A percentile compares a stretch with the other conserved stretches of the same genome.
Conservation (phyloP, 2,888 invertebrate species). For the Patella ulyssiponensis region DNA sequence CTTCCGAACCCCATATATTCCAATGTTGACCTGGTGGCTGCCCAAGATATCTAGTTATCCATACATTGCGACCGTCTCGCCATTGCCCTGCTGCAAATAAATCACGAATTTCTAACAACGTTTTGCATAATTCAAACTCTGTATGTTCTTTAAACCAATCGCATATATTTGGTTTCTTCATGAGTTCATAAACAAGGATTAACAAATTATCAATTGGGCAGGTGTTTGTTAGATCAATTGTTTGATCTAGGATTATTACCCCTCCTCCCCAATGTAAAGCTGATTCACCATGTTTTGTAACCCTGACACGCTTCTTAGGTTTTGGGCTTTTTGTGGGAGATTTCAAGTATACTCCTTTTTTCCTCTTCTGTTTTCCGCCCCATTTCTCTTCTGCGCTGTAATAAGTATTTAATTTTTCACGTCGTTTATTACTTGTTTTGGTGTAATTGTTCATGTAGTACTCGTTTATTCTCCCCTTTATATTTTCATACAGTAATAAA, state of each 20-base stretch:
- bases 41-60: neutral
- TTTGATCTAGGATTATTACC: neutral
- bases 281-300: constrained; percentile 1
- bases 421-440: no score
- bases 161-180: neutral
- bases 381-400: neutral
- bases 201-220: neutral
- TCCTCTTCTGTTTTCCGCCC: neutral
- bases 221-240: neutral
- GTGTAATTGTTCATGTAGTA: no score
- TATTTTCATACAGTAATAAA: neutral
- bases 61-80: neutral
- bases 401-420: no score
- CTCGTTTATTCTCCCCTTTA: neutral
- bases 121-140: neutral
- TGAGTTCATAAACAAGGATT: neutral
- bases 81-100: neutral
- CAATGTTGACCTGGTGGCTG: neutral
- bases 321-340: neutral
- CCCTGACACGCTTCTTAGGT: neutral
- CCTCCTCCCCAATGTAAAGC: neutral
- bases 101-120: neutral
- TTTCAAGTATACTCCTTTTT: neutral
- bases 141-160: neutral
- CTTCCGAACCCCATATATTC: neutral